Percentiles rank a stretch among this genome's conserved stretches.
phyloP scores from a whole-genome alignment of 1,140 invertebrate species.

The Sweltsa coloradensis region DNA sequence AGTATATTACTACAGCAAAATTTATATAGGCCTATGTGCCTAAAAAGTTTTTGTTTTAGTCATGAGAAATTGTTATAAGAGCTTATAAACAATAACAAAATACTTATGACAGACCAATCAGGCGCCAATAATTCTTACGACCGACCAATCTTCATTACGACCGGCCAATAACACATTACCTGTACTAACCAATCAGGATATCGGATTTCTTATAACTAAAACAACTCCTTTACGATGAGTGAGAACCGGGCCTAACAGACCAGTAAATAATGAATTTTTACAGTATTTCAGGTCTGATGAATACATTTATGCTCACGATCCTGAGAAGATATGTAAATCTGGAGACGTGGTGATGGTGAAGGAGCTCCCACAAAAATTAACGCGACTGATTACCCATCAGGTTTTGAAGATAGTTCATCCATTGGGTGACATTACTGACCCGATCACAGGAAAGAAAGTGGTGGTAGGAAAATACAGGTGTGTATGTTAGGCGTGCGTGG shows the following conservation, averaged over 20 bases:
- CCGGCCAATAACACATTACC: neutral
- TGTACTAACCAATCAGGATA: neutral
- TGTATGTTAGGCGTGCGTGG: too few relatives aligned
- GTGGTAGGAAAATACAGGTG: conserved; percentile 52
- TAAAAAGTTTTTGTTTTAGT: too few relatives aligned
- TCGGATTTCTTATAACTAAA: neutral
- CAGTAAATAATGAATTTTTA: conserved; percentile 20
- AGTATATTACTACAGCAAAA: too few relatives aligned
- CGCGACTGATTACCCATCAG: conserved; percentile 62
- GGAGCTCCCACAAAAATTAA: conserved; percentile 53
- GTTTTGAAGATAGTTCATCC: conserved; percentile 68
- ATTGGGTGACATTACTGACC: conserved; percentile 69
- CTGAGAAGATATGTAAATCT: conserved; percentile 57
- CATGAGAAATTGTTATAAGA: too few relatives aligned
- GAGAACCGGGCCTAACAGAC: neutral
- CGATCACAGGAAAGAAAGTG: conserved; percentile 68
- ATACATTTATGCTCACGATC: conserved; percentile 62
- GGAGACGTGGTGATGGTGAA: conserved; percentile 72
- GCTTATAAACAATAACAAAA: too few relatives aligned
- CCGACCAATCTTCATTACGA: neutral
- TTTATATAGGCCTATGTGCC: too few relatives aligned
- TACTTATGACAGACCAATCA: too few relatives aligned
- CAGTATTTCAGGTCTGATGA: conserved; percentile 66
- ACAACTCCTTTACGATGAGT: conserved; percentile 1
- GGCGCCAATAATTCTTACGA: conserved; percentile 7